A percentile compares a stretch with the other conserved stretches of the same genome.
These are phyloP conservation scores for Otolemur crassicaudatus DNA, from an alignment of 2,797 vertebrate species.

Conservation along the genomic window DNA sequence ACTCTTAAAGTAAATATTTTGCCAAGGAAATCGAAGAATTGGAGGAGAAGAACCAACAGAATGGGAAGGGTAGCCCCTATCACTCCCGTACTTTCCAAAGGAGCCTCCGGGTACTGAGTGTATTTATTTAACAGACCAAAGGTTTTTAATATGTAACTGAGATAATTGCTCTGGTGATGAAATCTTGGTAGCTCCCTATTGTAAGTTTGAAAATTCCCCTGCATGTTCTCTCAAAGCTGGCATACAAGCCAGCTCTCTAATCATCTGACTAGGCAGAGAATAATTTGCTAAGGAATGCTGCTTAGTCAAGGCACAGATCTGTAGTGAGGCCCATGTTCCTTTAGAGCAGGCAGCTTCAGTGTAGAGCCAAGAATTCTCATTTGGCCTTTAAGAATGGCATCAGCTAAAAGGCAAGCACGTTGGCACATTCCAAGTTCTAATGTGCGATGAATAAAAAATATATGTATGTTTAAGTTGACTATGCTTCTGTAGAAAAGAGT, in stretches of 20 bases:
- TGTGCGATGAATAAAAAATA: neutral
- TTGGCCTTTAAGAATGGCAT: neutral
- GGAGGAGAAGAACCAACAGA: neutral
- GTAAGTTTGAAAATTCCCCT: conserved; percentile 77
- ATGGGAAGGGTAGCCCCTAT: neutral
- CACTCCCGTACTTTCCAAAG: conserved; percentile 79
- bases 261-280: neutral
- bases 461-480: neutral
- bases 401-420: neutral
- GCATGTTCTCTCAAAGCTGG: conserved; percentile 47
- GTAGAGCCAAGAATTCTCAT: neutral
- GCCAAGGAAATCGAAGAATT: conserved; percentile 72
- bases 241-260: neutral
- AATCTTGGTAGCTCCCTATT: conserved; percentile 71
- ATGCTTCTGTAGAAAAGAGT: neutral
- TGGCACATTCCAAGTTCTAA: neutral
- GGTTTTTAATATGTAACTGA: conserved; percentile 68
- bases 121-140: conserved; percentile 73
- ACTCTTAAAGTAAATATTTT: conserved; percentile 69
- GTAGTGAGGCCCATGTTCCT: neutral
- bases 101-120: neutral
- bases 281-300: conserved; percentile 42
- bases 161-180: conserved; percentile 67
- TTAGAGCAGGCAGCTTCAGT: neutral
- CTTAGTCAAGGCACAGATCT: neutral